Evolutionary conservation across 2,113 vertebrate genomes (phyloP).

Genomic region (Pantherophis guttatus): DNA sequence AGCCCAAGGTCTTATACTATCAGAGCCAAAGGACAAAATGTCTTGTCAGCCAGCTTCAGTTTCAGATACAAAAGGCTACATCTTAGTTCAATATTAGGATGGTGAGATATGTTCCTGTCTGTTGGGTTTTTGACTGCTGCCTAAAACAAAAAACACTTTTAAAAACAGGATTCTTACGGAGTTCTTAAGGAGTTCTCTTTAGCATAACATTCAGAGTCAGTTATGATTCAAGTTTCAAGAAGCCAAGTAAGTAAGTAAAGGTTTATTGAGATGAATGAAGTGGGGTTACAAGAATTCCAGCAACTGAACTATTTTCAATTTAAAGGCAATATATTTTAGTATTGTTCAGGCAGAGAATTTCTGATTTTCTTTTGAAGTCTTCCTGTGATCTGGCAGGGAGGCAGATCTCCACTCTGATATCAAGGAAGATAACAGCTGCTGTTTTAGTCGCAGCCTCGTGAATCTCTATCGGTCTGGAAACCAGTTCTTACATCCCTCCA

Average conservation of each 20-base stretch:
- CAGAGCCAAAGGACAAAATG: not conserved
- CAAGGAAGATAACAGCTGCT: not conserved
- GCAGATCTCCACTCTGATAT: not conserved
- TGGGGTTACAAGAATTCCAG: not conserved
- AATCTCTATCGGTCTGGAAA: not conserved
- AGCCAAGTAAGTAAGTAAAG: not conserved
- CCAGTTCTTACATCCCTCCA: not conserved
- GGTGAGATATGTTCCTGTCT: not conserved
- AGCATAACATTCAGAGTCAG: not conserved
- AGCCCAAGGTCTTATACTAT: not conserved
- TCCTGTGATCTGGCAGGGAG: not conserved
- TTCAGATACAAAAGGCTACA: not conserved
- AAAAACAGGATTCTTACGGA: not conserved
- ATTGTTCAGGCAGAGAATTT: not conserved
- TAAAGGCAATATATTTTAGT: not conserved
- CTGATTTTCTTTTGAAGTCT: not conserved
- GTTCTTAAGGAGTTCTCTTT: not conserved
- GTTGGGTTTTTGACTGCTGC: not conserved
- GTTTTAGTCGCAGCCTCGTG: not conserved
- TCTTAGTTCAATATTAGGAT: not conserved
- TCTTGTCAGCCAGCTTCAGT: not conserved
- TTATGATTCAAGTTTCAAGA: not conserved
- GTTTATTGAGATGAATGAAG: not conserved
- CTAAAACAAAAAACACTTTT: not conserved
- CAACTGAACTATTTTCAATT: not conserved